phyloP scores from a whole-genome alignment of 2,113 vertebrate species.

The Otolemur garnettii region DNA sequence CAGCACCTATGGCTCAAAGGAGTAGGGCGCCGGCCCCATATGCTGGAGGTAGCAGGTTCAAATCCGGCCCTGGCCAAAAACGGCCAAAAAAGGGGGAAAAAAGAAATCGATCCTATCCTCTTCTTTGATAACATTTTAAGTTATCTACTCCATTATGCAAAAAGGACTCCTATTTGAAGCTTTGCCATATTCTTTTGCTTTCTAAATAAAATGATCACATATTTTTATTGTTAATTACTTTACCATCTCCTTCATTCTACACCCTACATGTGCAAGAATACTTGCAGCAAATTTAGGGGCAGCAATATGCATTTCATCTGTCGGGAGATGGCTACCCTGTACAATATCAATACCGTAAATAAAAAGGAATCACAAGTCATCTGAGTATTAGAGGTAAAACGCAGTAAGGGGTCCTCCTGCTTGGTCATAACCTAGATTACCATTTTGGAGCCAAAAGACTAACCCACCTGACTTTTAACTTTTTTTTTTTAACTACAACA shows the following conservation, averaged over 20 bases:
- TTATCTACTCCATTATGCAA: background rate
- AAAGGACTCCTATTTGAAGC: background rate
- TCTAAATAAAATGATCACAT: conserved; percentile 48
- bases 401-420: background rate
- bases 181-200: conserved; percentile 40
- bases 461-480: background rate
- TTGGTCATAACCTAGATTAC: background rate
- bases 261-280: background rate
- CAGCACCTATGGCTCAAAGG: too few relatives aligned
- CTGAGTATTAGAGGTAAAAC: background rate
- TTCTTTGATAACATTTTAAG: conserved; percentile 6
- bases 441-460: background rate
- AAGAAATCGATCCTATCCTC: background rate
- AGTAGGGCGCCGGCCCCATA: too few relatives aligned
- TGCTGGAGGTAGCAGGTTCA: too few relatives aligned
- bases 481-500: background rate
- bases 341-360: background rate
- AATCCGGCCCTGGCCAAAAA: too few relatives aligned
- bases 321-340: background rate
- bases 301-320: background rate
- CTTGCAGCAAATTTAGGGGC: background rate
- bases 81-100: background rate
- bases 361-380: background rate
- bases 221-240: conserved; percentile 38
- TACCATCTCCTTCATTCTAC: background rate